Evolutionary conservation across 2,888 invertebrate genomes (phyloP).

Genomic region (Leptopilina drosophilae): DNA sequence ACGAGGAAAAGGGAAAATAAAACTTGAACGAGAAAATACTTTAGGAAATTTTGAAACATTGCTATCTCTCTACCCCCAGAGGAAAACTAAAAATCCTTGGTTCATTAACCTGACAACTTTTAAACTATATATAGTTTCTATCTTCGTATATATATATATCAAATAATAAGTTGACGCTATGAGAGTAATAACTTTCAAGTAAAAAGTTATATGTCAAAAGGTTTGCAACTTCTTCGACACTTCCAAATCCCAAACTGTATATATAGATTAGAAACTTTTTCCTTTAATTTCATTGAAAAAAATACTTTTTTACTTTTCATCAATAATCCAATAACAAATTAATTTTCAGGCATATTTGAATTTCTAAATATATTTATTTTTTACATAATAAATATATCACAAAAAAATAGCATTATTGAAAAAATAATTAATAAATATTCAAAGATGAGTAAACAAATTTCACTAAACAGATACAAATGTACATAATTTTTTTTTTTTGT

Average conservation of each 20-base stretch:
- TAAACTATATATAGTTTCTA: background rate
- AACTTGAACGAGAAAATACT: conserved; percentile 52
- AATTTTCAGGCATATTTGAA: too few relatives aligned
- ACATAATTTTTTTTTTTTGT: background rate
- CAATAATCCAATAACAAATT: too few relatives aligned
- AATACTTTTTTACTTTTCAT: too few relatives aligned
- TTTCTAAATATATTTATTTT: too few relatives aligned
- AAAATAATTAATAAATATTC: too few relatives aligned
- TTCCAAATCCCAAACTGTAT: too few relatives aligned
- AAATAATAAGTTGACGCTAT: conserved; percentile 6
- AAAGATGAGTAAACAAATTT: background rate
- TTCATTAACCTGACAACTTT: conserved; percentile 33
- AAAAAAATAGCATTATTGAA: too few relatives aligned
- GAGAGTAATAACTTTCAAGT: conserved; percentile 7
- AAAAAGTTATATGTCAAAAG: background rate
- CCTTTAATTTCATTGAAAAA: too few relatives aligned
- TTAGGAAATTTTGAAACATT: conserved; percentile 40
- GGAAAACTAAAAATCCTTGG: conserved; percentile 14
- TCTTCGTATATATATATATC: conserved; percentile 3
- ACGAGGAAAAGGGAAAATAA: background rate
- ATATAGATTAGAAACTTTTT: too few relatives aligned
- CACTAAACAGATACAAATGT: background rate
- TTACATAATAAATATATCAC: too few relatives aligned
- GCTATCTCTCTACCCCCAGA: conserved; percentile 25
- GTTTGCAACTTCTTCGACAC: too few relatives aligned